These are phyloP conservation scores for Ceratotherium simum DNA, from an alignment of 2,113 vertebrate species.

Conservation along the genomic window DNA sequence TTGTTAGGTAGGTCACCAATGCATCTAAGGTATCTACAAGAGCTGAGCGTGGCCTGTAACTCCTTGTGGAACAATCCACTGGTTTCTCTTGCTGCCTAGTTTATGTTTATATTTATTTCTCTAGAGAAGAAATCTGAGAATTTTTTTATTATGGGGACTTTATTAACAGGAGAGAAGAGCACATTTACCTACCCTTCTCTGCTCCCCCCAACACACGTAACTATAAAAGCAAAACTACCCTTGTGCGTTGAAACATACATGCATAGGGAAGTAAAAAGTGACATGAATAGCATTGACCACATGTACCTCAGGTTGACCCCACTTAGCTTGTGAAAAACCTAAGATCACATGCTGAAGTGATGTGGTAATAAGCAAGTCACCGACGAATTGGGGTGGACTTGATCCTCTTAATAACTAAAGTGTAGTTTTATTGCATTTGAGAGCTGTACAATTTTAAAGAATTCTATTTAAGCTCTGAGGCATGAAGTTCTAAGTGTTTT, in stretches of 20 bases:
- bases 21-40: not conserved
- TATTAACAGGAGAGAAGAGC: not conserved
- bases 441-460: slow-evolving; percentile 58
- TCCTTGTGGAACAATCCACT: not conserved
- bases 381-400: not conserved
- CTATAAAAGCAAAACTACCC: not conserved
- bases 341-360: not conserved
- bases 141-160: not conserved
- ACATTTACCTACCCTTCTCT: not conserved
- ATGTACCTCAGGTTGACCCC: not conserved
- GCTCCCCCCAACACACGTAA: not conserved
- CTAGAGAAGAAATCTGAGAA: not conserved
- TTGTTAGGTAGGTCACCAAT: not conserved
- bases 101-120: slow-evolving; percentile 39
- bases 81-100: not conserved
- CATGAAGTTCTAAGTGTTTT: not conserved
- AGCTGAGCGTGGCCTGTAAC: not conserved
- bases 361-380: slow-evolving; percentile 49
- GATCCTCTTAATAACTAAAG: slow-evolving; percentile 28
- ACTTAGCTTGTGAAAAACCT: slow-evolving; percentile 25
- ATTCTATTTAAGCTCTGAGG: slow-evolving; percentile 53
- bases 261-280: not conserved
- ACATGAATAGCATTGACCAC: not conserved
- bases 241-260: not conserved
- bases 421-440: slow-evolving; percentile 38